Conservation (phyloP, 2,113 vertebrate species). For the Jaculus jaculus region DNA sequence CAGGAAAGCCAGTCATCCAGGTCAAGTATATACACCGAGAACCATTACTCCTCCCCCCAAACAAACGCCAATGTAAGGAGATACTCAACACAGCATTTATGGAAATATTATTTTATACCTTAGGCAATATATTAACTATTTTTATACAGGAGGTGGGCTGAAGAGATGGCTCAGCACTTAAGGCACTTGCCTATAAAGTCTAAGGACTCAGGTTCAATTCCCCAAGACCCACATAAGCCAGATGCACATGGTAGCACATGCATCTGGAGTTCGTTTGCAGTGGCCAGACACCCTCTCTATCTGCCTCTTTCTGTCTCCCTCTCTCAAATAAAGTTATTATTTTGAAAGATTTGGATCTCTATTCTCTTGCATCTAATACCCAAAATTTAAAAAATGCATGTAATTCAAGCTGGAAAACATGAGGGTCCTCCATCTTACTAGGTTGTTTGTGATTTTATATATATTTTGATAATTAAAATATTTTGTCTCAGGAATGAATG, state of each 20-base stretch:
- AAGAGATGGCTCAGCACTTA: too few species aligned
- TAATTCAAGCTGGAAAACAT: slow-evolving; percentile 27
- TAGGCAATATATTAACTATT: neutral
- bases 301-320: too few species aligned
- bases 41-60: neutral
- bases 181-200: too few species aligned
- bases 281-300: too few species aligned
- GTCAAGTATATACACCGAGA: neutral
- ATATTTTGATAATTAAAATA: slow-evolving; percentile 31
- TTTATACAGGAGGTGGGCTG: neutral
- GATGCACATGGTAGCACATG: too few species aligned
- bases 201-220: too few species aligned
- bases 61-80: neutral
- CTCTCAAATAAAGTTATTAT: neutral
- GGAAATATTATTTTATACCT: neutral
- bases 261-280: too few species aligned
- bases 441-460: slow-evolving; percentile 20
- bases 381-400: neutral
- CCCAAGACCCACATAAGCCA: too few species aligned
- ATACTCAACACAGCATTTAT: neutral
- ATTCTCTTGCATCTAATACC: too few species aligned
- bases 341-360: neutral
- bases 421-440: neutral
- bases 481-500: slow-evolving; percentile 8
- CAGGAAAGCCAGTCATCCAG: neutral